phyloP scores from a whole-genome alignment of 2,888 invertebrate genomes.

The Gortyna flavago region DNA sequence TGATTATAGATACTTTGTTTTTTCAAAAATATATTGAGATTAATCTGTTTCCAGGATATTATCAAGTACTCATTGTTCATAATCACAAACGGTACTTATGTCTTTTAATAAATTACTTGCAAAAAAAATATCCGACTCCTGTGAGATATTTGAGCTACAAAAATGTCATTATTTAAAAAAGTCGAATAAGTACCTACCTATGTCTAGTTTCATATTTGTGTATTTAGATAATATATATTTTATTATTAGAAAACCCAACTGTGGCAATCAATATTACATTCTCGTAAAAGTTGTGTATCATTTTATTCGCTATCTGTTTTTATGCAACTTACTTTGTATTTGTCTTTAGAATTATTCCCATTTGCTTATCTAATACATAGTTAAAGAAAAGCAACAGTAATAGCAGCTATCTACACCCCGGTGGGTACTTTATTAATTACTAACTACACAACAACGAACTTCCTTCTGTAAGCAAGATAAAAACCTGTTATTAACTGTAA shows the following conservation, averaged over 20 bases:
- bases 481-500: slow-evolving; percentile 33
- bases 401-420: slow-evolving; percentile 4
- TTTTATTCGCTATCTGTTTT: neutral
- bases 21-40: neutral
- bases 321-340: neutral
- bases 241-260: neutral
- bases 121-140: too few relatives aligned
- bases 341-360: neutral
- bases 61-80: neutral
- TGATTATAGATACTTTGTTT: neutral
- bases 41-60: neutral
- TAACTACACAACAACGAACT: slow-evolving; percentile 32
- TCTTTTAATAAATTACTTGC: too few relatives aligned
- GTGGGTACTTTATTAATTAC: slow-evolving; percentile 31
- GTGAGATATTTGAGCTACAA: neutral
- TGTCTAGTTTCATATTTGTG: neutral
- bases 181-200: neutral
- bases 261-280: neutral
- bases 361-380: neutral
- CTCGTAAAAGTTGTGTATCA: neutral
- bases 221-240: neutral
- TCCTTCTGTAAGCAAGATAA: slow-evolving; percentile 25
- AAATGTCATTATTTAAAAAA: neutral
- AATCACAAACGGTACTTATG: neutral
- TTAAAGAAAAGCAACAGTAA: slow-evolving; percentile 13